phyloP scores from a whole-genome alignment of 2,888 invertebrate genomes.

The Meganola albula region DNA sequence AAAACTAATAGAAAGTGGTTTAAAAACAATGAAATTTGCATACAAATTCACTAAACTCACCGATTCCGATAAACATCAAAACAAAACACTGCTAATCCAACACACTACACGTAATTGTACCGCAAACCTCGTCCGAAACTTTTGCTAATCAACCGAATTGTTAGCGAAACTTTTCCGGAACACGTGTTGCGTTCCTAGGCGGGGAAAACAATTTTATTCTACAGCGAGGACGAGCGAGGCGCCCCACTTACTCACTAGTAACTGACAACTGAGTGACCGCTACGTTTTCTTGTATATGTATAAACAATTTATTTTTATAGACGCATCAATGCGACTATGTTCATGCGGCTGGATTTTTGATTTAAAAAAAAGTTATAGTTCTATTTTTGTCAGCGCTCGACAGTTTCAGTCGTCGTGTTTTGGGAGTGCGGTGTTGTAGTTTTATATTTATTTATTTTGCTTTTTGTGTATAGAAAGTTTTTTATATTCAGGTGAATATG shows the following conservation, averaged over 20 bases:
- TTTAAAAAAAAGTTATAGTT: slow-evolving; percentile 26
- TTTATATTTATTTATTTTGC: too few species aligned
- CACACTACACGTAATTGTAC: slow-evolving; percentile 40
- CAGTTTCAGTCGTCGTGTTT: too few species aligned
- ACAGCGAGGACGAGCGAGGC: slow-evolving; percentile 44
- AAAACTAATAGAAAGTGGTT: slow-evolving; percentile 12
- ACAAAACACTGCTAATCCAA: slow-evolving; percentile 32
- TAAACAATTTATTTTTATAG: slow-evolving; percentile 71
- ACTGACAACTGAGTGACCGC: slow-evolving; percentile 70
- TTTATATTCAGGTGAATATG: too few species aligned
- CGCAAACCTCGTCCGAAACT: slow-evolving; percentile 31
- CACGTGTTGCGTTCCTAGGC: slow-evolving; percentile 55
- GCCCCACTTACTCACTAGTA: slow-evolving; percentile 54
- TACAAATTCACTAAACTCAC: slow-evolving; percentile 22
- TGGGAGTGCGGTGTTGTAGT: too few species aligned
- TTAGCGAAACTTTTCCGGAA: slow-evolving; percentile 43
- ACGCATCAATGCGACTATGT: slow-evolving; percentile 48
- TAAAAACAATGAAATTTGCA: slow-evolving; percentile 22
- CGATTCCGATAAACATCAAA: slow-evolving; percentile 34
- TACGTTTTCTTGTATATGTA: slow-evolving; percentile 56
- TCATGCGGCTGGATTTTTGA: slow-evolving; percentile 24
- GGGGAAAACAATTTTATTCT: slow-evolving; percentile 47
- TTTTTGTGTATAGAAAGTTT: too few species aligned
- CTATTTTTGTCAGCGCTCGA: slow-evolving; percentile 49
- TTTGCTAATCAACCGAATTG: slow-evolving; percentile 50